phyloP scores from a whole-genome alignment of 2,113 vertebrate genomes.

The Thamnophis sirtalis region DNA sequence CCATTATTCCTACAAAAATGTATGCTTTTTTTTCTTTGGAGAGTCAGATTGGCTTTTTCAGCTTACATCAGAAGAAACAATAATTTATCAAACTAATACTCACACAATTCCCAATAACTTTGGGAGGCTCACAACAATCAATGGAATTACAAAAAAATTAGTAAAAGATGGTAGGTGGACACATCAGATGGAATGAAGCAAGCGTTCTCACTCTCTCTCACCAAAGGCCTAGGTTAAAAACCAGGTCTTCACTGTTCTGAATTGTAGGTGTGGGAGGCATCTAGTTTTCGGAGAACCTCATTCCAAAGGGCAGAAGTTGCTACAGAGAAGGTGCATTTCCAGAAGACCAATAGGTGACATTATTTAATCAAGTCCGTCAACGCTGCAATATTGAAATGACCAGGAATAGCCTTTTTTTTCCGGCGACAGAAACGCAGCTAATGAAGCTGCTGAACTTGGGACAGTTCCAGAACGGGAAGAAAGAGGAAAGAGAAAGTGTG shows the following conservation, averaged over 20 bases:
- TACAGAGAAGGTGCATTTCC: not conserved
- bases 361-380: not conserved
- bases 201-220: not conserved
- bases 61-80: no score
- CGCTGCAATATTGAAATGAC: not conserved
- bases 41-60: not conserved
- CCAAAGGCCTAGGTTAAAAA: not conserved
- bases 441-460: no score
- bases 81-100: not conserved
- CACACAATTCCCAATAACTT: not conserved
- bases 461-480: no score
- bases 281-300: not conserved
- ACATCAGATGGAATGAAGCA: not conserved
- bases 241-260: not conserved
- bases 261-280: not conserved
- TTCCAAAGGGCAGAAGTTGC: not conserved
- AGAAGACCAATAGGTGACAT: not conserved
- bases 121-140: not conserved
- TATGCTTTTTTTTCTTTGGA: not conserved
- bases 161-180: not conserved
- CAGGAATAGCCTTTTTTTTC: no score
- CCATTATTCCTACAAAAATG: not conserved
- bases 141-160: not conserved
- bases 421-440: no score
- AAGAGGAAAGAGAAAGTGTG: no score